Evolutionary conservation across 2,888 invertebrate genomes (phyloP).

Genomic region (Spialia ferax): DNA sequence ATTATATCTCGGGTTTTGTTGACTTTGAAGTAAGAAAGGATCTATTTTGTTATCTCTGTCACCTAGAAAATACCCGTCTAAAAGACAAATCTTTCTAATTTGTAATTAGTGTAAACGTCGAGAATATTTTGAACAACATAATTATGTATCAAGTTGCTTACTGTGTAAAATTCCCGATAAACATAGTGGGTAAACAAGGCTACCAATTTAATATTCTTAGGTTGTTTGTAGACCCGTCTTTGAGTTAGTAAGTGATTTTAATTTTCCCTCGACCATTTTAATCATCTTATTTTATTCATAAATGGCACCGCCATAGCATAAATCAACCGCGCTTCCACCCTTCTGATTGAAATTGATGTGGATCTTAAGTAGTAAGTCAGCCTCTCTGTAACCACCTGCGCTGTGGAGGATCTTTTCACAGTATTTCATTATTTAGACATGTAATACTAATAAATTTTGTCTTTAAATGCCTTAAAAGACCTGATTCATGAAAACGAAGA

Average conservation of each 20-base stretch:
- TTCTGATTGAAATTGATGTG: constrained; percentile 31
- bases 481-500: not conserved
- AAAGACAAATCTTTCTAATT: no score
- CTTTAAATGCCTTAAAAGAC: not conserved
- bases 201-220: no score
- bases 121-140: no score
- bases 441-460: not conserved
- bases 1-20: no score
- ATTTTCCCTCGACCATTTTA: not conserved
- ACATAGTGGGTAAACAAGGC: no score
- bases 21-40: no score
- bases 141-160: no score
- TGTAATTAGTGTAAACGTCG: no score
- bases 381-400: constrained; percentile 26
- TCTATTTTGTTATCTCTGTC: no score
- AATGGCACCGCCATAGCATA: not conserved
- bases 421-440: constrained; percentile 6
- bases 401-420: not conserved
- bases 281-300: not conserved
- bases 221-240: not conserved
- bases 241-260: not conserved
- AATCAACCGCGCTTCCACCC: constrained; percentile 4
- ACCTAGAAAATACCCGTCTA: no score
- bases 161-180: no score
- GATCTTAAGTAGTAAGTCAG: constrained; percentile 31